Evolutionary conservation across 2,797 vertebrate genomes (phyloP).

Genomic region (Malacoraja senta): DNA sequence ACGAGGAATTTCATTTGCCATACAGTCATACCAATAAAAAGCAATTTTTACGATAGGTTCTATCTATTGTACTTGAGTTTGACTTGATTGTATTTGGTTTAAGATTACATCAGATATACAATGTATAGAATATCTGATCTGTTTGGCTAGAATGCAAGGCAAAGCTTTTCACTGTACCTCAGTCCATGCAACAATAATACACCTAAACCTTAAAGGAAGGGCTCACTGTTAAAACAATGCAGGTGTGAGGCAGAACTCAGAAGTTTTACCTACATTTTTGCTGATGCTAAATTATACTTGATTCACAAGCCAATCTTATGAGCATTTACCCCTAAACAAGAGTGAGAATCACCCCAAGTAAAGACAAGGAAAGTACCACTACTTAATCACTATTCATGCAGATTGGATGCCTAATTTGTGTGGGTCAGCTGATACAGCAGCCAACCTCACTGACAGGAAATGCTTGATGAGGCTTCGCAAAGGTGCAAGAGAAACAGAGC

Average conservation of each 20-base stretch:
- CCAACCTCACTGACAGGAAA: not conserved
- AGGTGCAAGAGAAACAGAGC: not conserved
- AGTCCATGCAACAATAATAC: no score
- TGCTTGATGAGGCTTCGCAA: not conserved
- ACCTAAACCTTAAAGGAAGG: not conserved
- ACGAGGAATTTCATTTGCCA: no score
- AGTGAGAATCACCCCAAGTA: not conserved
- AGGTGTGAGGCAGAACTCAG: not conserved
- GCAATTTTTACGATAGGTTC: no score
- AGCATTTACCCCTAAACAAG: not conserved
- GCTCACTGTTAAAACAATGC: not conserved
- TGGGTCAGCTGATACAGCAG: not conserved
- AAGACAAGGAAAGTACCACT: not conserved
- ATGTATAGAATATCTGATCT: no score
- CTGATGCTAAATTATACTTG: not conserved
- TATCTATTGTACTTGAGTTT: no score
- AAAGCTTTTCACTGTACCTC: no score
- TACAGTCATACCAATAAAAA: no score
- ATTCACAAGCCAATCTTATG: not conserved
- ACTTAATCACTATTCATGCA: not conserved
- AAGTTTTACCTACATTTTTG: not conserved
- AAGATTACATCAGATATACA: no score
- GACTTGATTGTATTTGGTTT: no score
- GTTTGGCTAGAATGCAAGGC: no score
- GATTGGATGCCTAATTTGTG: not conserved